phyloP scores from a whole-genome alignment of 1,140 invertebrate genomes.

The Hetaerina americana region DNA sequence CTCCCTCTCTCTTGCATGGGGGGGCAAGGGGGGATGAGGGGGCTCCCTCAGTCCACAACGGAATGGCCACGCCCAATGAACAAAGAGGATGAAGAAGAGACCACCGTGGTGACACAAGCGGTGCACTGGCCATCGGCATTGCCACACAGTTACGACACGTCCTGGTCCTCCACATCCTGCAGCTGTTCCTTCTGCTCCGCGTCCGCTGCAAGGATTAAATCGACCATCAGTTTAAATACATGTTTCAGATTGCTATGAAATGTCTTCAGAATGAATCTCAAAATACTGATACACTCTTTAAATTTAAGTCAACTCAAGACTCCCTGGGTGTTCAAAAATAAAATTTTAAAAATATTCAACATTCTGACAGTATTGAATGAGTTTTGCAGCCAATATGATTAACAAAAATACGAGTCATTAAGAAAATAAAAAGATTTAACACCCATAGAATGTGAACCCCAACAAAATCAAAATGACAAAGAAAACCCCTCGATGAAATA shows the following conservation, averaged over 20 bases:
- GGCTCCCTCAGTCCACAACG: neutral
- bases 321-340: neutral
- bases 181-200: constrained; percentile 75
- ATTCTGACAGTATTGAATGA: neutral
- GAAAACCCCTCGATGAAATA: too few relatives aligned
- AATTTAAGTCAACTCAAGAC: too few relatives aligned
- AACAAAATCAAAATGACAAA: too few relatives aligned
- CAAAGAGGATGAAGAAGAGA: constrained; percentile 1
- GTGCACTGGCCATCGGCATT: neutral
- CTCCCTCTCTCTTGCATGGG: too few relatives aligned
- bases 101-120: neutral
- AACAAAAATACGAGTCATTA: too few relatives aligned
- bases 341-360: neutral
- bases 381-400: too few relatives aligned
- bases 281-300: too few relatives aligned
- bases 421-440: too few relatives aligned
- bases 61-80: neutral
- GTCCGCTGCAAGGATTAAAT: constrained; percentile 63
- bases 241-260: neutral
- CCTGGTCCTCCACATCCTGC: constrained; percentile 85
- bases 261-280: neutral
- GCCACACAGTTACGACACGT: constrained; percentile 61
- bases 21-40: too few relatives aligned
- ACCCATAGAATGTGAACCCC: too few relatives aligned
- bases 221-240: neutral